Evolutionary conservation across 1,140 invertebrate species (phyloP).

Genomic region (Scylla paramamosain): DNA sequence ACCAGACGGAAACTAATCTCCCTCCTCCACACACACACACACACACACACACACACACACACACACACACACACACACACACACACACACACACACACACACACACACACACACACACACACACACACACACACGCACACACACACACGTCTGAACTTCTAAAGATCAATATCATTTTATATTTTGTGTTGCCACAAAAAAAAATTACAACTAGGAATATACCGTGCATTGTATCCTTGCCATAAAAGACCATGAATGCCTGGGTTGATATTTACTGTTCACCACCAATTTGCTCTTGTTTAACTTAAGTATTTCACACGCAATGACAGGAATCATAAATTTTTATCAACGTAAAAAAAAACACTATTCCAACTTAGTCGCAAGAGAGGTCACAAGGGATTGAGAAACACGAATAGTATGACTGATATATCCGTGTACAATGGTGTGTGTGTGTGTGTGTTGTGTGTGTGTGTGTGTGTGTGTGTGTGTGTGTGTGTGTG

Average conservation of each 20-base stretch:
- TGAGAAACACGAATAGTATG: not conserved
- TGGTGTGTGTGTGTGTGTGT: constrained; percentile 40
- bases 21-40: no score
- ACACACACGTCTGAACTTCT: not conserved
- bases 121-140: constrained; percentile 1
- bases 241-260: not conserved
- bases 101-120: constrained; percentile 20
- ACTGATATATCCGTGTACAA: not conserved
- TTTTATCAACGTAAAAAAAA: not conserved
- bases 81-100: not conserved
- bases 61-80: no score
- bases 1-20: no score
- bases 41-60: no score
- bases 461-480: not conserved
- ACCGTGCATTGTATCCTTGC: not conserved
- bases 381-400: not conserved
- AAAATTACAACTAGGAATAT: no score
- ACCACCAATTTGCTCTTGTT: not conserved
- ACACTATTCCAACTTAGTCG: not conserved
- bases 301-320: not conserved
- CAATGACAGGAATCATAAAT: not conserved
- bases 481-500: constrained; percentile 45
- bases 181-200: no score
- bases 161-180: no score
- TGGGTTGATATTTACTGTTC: not conserved